These are phyloP conservation scores for Camponotus fellah DNA, from an alignment of 2,888 invertebrate genomes.

Conservation along the genomic window DNA sequence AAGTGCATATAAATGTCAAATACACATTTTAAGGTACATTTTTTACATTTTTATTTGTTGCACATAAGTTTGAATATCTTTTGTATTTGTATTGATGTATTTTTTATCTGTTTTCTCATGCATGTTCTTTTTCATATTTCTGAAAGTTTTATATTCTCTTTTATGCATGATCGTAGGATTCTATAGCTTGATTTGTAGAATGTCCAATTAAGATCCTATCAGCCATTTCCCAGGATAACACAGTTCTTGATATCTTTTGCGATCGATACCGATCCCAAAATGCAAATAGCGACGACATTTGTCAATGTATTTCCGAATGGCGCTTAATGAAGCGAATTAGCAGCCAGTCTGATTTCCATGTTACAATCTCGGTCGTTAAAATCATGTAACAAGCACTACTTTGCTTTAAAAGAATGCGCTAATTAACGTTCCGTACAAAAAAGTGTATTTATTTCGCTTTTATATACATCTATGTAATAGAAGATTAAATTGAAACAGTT, in stretches of 20 bases:
- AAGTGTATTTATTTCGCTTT: background rate
- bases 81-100: background rate
- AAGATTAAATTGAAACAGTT: background rate
- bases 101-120: conserved; percentile 10
- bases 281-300: conserved; percentile 48
- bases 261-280: conserved; percentile 44
- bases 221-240: conserved; percentile 12
- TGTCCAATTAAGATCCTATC: conserved; percentile 46
- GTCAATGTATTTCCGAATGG: conserved; percentile 47
- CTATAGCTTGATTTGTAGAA: conserved; percentile 34
- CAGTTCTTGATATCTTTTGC: conserved; percentile 35
- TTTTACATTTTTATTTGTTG: background rate
- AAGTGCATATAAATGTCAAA: background rate
- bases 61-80: background rate
- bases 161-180: conserved; percentile 61
- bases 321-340: conserved; percentile 54
- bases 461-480: background rate
- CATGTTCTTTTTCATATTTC: conserved; percentile 51
- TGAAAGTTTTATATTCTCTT: no score
- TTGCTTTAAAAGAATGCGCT: conserved; percentile 15
- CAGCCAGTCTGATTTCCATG: conserved; percentile 40
- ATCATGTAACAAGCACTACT: conserved; percentile 27
- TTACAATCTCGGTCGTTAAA: conserved; percentile 40
- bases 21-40: background rate
- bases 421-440: conserved; percentile 12